Percentiles rank a stretch among this genome's conserved stretches.
phyloP scores from a whole-genome alignment of 2,888 invertebrate species.

The Sarcophaga carnaria region DNA sequence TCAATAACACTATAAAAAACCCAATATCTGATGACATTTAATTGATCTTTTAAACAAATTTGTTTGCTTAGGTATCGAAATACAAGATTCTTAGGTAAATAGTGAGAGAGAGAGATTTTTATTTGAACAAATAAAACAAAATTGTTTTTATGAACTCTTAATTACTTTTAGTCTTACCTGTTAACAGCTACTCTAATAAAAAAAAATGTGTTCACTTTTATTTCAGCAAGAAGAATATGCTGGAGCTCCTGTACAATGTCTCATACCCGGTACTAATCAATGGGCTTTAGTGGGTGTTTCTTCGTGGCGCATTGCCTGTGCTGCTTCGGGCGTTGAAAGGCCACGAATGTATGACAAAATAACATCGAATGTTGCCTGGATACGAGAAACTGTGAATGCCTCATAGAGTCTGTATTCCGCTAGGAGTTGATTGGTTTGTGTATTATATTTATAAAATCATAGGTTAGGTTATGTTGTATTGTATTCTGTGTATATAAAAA shows the following conservation, averaged over 20 bases:
- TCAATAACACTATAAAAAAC: too few relatives aligned
- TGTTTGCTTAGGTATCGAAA: too few relatives aligned
- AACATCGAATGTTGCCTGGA: slow-evolving; percentile 92
- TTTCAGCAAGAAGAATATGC: slow-evolving; percentile 92
- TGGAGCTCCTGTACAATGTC: slow-evolving; percentile 93
- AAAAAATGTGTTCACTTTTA: slow-evolving; percentile 38
- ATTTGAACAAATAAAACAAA: too few relatives aligned
- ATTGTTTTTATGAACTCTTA: neutral
- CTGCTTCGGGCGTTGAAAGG: slow-evolving; percentile 88
- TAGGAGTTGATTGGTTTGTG: neutral
- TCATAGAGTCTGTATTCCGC: slow-evolving; percentile 70
- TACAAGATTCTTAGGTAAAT: too few relatives aligned
- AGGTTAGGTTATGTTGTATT: neutral
- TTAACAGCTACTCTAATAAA: neutral
- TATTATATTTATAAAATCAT: neutral
- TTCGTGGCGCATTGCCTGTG: slow-evolving; percentile 93
- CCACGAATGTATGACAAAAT: slow-evolving; percentile 93
- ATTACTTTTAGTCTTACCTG: neutral
- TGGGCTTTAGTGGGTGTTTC: slow-evolving; percentile 92
- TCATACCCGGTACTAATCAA: slow-evolving; percentile 86
- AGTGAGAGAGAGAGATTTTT: too few relatives aligned
- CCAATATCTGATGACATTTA: too few relatives aligned
- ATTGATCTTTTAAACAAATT: too few relatives aligned
- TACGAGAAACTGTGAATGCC: slow-evolving; percentile 87
- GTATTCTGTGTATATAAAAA: too few relatives aligned